A percentile compares a stretch with the other conserved stretches of the same genome.
These are phyloP conservation scores for Xenopus borealis DNA, from an alignment of 2,113 vertebrate species.

Conservation along the genomic window DNA sequence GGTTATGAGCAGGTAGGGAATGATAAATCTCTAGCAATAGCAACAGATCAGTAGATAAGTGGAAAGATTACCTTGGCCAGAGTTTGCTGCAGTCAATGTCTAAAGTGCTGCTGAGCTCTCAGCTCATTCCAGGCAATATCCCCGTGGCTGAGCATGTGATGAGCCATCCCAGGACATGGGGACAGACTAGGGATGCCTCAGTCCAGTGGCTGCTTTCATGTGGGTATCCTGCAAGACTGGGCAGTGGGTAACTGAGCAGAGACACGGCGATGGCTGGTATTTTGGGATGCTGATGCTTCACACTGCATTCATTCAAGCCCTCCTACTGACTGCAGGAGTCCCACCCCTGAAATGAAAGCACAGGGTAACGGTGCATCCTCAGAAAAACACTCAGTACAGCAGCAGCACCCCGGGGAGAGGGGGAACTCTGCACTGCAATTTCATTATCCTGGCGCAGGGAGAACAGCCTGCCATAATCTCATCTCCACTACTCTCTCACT, in stretches of 20 bases:
- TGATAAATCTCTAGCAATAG: too few relatives aligned
- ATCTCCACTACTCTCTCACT: too few relatives aligned
- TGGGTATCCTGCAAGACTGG: neutral
- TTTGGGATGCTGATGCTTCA: constrained; percentile 26
- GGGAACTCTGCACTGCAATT: neutral
- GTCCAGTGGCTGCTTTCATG: neutral
- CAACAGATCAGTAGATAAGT: too few relatives aligned
- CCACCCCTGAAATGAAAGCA: constrained; percentile 64
- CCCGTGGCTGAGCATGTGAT: neutral
- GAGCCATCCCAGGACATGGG: constrained; percentile 6
- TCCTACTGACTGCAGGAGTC: constrained; percentile 64
- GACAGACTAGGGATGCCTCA: too few relatives aligned
- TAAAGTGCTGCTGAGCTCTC: constrained; percentile 17
- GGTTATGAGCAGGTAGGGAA: too few relatives aligned
- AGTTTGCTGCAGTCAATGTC: constrained; percentile 31
- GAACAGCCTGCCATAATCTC: neutral
- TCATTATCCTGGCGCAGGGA: neutral
- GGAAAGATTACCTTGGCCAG: constrained; percentile 18
- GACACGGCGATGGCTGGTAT: constrained; percentile 12
- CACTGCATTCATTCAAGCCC: constrained; percentile 50
- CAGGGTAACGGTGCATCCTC: constrained; percentile 24
- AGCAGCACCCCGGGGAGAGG: neutral
- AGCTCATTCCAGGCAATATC: constrained; percentile 16
- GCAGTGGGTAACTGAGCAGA: neutral
- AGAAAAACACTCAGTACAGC: constrained; percentile 3